A percentile compares a stretch with the other conserved stretches of the same genome.
These are phyloP conservation scores for Trematomus loennbergii DNA, from an alignment of 2,113 vertebrate species.

Conservation along the genomic window DNA sequence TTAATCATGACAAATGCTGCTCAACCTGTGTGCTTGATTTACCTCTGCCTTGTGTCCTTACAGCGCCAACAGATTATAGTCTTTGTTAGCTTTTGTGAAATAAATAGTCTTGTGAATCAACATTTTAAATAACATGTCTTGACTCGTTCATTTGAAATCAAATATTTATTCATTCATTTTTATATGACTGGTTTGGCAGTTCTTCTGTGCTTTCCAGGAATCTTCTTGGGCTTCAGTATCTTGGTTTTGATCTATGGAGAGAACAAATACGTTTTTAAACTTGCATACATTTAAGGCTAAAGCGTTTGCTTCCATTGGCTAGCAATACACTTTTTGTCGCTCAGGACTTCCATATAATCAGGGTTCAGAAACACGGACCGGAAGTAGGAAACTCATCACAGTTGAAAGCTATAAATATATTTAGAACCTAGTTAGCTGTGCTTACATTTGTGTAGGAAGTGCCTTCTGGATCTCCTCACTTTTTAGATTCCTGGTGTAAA, in stretches of 20 bases:
- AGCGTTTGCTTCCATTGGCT: neutral
- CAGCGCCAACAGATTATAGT: neutral
- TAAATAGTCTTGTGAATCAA: conserved; percentile 28
- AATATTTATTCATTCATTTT: conserved; percentile 70
- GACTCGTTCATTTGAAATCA: conserved; percentile 52
- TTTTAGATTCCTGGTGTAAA: conserved; percentile 87
- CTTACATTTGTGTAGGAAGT: conserved; percentile 90
- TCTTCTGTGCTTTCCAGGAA: conserved; percentile 69
- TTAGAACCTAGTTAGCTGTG: neutral
- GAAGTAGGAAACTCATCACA: neutral
- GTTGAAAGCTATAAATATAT: neutral
- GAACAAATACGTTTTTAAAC: neutral
- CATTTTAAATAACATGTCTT: conserved; percentile 29
- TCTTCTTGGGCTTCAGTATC: conserved; percentile 84
- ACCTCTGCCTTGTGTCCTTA: conserved; percentile 19
- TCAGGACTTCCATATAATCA: conserved; percentile 2
- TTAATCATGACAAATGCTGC: conserved; percentile 67
- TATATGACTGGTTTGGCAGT: conserved; percentile 57
- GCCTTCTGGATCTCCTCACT: conserved; percentile 82
- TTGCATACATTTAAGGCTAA: neutral
- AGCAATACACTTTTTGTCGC: neutral
- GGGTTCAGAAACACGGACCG: neutral
- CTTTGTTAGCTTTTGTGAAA: conserved; percentile 52
- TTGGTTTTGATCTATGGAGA: conserved; percentile 82
- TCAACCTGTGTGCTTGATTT: conserved; percentile 63